phyloP scores from a whole-genome alignment of 2,888 invertebrate species.

The Cartodere bifasciata region DNA sequence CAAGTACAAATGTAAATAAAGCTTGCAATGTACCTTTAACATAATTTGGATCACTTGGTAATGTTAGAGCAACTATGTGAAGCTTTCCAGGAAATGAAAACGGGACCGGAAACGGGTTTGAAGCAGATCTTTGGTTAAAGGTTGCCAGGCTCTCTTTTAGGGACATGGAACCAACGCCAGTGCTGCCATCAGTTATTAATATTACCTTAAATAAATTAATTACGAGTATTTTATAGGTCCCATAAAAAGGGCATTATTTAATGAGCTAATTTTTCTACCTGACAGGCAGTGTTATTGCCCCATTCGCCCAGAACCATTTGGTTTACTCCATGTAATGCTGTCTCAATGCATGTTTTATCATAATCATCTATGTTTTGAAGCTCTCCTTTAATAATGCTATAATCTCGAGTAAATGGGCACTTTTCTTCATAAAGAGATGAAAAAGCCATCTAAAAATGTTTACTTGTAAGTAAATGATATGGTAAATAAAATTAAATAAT shows the following conservation, averaged over 20 bases:
- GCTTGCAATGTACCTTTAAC: slow-evolving; percentile 28
- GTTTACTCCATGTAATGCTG: slow-evolving; percentile 66
- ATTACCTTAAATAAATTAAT: slow-evolving; percentile 40
- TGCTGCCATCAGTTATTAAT: slow-evolving; percentile 63
- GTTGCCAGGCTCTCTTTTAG: slow-evolving; percentile 44
- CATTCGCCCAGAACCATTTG: slow-evolving; percentile 74
- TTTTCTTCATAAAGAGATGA: slow-evolving; percentile 44
- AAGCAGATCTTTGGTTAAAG: slow-evolving; percentile 33
- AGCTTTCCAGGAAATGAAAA: slow-evolving; percentile 73
- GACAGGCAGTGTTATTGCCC: slow-evolving; percentile 78
- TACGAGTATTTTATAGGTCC: not conserved
- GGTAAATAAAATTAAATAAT: too few species aligned
- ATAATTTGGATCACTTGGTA: slow-evolving; percentile 48
- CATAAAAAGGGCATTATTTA: too few species aligned
- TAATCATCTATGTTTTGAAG: slow-evolving; percentile 67
- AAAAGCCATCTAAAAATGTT: slow-evolving; percentile 31
- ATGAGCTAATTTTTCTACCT: slow-evolving; percentile 42
- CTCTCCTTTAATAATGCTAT: slow-evolving; percentile 63
- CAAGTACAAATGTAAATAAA: slow-evolving; percentile 2
- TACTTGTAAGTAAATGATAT: not conserved
- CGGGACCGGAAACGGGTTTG: slow-evolving; percentile 54
- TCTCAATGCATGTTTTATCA: slow-evolving; percentile 77
- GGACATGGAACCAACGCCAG: slow-evolving; percentile 53
- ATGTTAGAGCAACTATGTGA: slow-evolving; percentile 57
- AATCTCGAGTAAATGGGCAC: slow-evolving; percentile 81